A percentile compares a stretch with the other conserved stretches of the same genome.
phyloP scores from a whole-genome alignment of 2,888 invertebrate genomes.

The Drosophila acutilabella region DNA sequence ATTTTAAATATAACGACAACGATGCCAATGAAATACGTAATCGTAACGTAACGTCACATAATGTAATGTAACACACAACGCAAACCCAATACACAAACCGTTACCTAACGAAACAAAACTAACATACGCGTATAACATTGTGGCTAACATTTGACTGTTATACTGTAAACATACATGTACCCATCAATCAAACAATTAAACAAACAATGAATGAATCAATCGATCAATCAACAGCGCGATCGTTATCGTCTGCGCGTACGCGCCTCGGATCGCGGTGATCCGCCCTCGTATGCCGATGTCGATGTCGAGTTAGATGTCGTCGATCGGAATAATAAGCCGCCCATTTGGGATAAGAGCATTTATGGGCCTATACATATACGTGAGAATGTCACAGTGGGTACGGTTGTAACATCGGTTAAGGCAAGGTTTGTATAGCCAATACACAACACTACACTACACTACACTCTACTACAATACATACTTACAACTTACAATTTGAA shows the following conservation, averaged over 20 bases:
- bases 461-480: slow-evolving; percentile 21
- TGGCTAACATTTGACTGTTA: slow-evolving; percentile 52
- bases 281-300: slow-evolving; percentile 97
- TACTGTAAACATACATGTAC: slow-evolving; percentile 27
- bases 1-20: slow-evolving; percentile 59
- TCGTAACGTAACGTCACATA: slow-evolving; percentile 51
- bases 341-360: slow-evolving; percentile 97
- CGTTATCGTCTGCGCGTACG: slow-evolving; percentile 98
- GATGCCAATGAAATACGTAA: slow-evolving; percentile 72
- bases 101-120: slow-evolving; percentile 33
- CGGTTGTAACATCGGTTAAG: slow-evolving; percentile 98
- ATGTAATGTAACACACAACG: slow-evolving; percentile 37
- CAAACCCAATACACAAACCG: slow-evolving; percentile 64
- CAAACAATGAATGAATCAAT: slow-evolving; percentile 51
- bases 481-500: slow-evolving; percentile 28
- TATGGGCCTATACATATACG: slow-evolving; percentile 99
- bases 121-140: slow-evolving; percentile 40
- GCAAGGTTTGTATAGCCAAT: slow-evolving; percentile 94
- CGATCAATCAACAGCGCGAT: slow-evolving; percentile 90
- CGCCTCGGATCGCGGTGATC: slow-evolving; percentile 97
- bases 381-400: slow-evolving; percentile 99
- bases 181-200: slow-evolving; percentile 19
- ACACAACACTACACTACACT: slow-evolving; percentile 33
- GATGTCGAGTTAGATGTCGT: slow-evolving; percentile 99
- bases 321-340: slow-evolving; percentile 99